Conservation (phyloP, 2,797 vertebrate species). For the Australoheros facetus region DNA sequence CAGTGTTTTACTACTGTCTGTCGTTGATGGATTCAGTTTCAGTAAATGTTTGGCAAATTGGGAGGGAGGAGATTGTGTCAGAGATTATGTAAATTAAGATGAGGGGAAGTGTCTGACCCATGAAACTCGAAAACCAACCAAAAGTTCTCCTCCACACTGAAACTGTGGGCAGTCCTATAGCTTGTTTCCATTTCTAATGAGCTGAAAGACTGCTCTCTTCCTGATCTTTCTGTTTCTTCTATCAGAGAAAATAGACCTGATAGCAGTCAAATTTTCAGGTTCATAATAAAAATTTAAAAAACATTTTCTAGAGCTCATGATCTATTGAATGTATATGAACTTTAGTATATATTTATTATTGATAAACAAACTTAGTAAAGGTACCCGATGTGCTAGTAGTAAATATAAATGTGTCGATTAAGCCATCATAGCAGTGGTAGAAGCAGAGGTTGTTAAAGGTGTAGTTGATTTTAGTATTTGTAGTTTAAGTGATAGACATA, state of each 20-base stretch:
- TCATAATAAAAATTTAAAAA: neutral
- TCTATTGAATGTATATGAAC: neutral
- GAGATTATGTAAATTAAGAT: conserved; percentile 15
- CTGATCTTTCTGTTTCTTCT: neutral
- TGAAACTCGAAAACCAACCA: neutral
- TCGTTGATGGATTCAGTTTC: conserved; percentile 9
- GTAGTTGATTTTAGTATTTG: too few relatives aligned
- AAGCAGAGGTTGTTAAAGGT: too few relatives aligned
- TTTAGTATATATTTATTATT: too few relatives aligned
- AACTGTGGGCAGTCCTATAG: neutral
- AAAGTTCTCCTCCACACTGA: neutral
- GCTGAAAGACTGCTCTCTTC: neutral
- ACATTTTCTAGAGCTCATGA: neutral
- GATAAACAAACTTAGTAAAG: too few relatives aligned
- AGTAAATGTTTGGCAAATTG: neutral
- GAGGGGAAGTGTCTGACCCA: neutral
- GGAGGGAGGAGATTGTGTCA: neutral
- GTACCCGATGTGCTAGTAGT: too few relatives aligned
- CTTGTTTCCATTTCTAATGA: neutral
- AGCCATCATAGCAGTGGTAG: too few relatives aligned
- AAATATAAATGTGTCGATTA: too few relatives aligned
- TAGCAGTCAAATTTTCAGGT: neutral
- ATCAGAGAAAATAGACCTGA: neutral
- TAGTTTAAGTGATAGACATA: too few relatives aligned
- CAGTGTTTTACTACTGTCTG: conserved; percentile 8